Evolutionary conservation across 2,888 invertebrate species (phyloP).

Genomic region (Melieria omissa): DNA sequence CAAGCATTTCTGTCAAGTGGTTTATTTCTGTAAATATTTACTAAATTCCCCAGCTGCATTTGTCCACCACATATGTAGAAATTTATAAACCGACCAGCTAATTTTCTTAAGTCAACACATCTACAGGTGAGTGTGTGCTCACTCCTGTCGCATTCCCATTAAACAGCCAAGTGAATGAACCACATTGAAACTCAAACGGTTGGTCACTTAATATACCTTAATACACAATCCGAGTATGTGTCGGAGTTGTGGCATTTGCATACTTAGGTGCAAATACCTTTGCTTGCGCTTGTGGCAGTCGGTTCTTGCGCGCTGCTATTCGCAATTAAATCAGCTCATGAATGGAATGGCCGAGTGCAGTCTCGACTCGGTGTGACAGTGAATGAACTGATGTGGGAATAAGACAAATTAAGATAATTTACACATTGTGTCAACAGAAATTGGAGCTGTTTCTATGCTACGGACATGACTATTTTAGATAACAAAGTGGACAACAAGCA

Average conservation of each 20-base stretch:
- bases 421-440: slow-evolving; percentile 15
- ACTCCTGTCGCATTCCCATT: slow-evolving; percentile 36
- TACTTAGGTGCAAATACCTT: slow-evolving; percentile 46
- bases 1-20: too few species aligned
- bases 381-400: slow-evolving; percentile 26
- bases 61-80: not conserved
- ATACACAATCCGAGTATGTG: too few species aligned
- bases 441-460: too few species aligned
- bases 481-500: too few species aligned
- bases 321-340: slow-evolving; percentile 30
- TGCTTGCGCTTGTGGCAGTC: slow-evolving; percentile 40
- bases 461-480: too few species aligned
- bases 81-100: slow-evolving; percentile 13
- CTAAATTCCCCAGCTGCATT: not conserved
- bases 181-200: not conserved
- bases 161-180: not conserved
- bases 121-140: slow-evolving; percentile 43
- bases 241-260: slow-evolving; percentile 17
- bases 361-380: slow-evolving; percentile 13
- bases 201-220: slow-evolving; percentile 23
- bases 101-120: slow-evolving; percentile 1
- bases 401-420: slow-evolving; percentile 30
- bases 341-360: slow-evolving; percentile 23
- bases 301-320: slow-evolving; percentile 34
- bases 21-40: slow-evolving; percentile 32